Evolutionary conservation across 2,888 invertebrate species (phyloP).

Genomic region (Eustalomyia histrio): DNA sequence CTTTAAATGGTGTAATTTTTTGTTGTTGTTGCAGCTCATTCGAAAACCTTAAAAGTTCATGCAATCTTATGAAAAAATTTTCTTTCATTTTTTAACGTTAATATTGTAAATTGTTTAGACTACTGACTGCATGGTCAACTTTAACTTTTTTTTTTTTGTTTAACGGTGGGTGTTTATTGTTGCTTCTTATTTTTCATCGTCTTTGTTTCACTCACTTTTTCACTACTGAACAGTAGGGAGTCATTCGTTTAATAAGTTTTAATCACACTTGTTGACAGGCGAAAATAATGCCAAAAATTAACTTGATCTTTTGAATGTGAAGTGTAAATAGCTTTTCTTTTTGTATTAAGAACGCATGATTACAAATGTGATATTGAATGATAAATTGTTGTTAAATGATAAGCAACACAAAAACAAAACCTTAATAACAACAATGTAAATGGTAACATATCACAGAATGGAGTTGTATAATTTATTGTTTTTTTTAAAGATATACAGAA

Average conservation of each 20-base stretch:
- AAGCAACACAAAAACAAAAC: background rate
- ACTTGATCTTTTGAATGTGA: conserved; percentile 43
- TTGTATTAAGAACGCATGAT: conserved; percentile 46
- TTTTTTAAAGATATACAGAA: background rate
- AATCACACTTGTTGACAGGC: conserved; percentile 67
- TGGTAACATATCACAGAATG: conserved; percentile 28
- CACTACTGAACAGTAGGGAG: conserved; percentile 58
- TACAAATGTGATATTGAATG: conserved; percentile 39
- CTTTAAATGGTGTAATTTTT: conserved; percentile 38
- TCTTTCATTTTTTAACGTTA: conserved; percentile 30
- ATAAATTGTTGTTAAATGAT: conserved; percentile 57
- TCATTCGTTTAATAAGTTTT: conserved; percentile 66
- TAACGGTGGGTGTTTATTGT: conserved; percentile 64
- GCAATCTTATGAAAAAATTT: background rate
- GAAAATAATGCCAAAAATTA: conserved; percentile 57
- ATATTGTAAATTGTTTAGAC: conserved; percentile 61
- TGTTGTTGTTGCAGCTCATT: background rate
- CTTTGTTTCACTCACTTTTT: background rate
- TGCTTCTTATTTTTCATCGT: conserved; percentile 35
- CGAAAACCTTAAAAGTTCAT: background rate
- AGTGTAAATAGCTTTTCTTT: conserved; percentile 57
- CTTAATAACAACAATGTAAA: background rate
- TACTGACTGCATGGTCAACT: conserved; percentile 55
- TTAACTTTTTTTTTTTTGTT: conserved; percentile 43
- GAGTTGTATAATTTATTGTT: conserved; percentile 44